Evolutionary conservation across 2,113 vertebrate genomes (phyloP).

Genomic region (Peromyscus polionotus): DNA sequence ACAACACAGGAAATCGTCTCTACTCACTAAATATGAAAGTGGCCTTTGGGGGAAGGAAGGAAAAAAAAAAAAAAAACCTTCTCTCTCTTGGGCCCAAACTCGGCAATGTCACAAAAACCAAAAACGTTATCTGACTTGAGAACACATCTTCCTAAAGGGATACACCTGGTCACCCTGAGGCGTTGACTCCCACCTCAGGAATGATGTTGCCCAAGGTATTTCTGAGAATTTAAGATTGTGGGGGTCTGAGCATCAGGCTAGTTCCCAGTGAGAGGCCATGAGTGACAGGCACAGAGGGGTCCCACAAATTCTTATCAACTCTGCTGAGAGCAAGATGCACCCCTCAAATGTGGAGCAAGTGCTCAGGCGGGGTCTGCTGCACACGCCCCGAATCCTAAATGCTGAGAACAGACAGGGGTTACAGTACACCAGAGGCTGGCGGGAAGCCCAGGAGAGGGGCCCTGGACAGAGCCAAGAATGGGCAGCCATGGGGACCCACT

Average conservation of each 20-base stretch:
- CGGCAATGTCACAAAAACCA: neutral
- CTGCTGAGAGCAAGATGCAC: fast-evolving
- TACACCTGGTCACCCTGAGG: fast-evolving
- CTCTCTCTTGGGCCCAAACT: neutral
- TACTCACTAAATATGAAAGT: neutral
- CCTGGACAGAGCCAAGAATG: neutral
- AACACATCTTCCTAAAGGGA: neutral
- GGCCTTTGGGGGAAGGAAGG: neutral
- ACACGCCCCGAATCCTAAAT: fast-evolving
- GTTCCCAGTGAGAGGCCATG: neutral
- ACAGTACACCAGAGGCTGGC: fast-evolving
- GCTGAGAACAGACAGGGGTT: neutral
- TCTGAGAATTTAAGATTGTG: neutral
- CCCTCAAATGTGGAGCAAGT: neutral
- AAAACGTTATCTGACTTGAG: neutral
- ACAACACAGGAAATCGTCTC: neutral
- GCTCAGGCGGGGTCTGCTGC: neutral
- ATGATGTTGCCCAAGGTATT: neutral
- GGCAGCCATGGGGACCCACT: fast-evolving
- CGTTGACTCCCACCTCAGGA: neutral
- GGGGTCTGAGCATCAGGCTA: neutral
- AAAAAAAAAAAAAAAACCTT: neutral
- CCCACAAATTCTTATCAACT: neutral
- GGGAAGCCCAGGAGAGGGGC: neutral
- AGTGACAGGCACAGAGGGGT: neutral